Evolutionary conservation across 2,888 invertebrate species (phyloP), one percentile per base, ranked within the genome.

Genomic region (Anarsia innoxiella): DNA sequence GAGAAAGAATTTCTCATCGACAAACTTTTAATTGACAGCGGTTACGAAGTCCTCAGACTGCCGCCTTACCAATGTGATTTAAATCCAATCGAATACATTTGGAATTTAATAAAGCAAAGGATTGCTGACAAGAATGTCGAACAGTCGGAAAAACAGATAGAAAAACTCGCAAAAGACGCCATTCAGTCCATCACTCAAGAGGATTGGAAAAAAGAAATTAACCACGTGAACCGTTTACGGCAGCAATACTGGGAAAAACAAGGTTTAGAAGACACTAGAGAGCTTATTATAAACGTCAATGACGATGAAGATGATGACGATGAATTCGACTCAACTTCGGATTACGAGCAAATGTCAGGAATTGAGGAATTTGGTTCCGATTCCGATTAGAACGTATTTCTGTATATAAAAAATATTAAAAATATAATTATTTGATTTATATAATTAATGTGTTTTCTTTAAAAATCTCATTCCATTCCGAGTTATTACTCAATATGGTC

Each of bases 1-100:
- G 31, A 33, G 35, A 46, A 47, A 46, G 42, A 37, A 46, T 46
- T 47, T 31, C 11, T 45, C 2, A 28, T 48, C 5, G 43, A 47
- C 25, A 39, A 50, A 27, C 14, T 48, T 3, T 16, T 49, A 10
- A 34, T 12, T 27, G 37, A 40, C 12, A 35, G 50, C 31, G 46
- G 48, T n/a, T 47, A 50, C 0, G 47, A 48, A 45, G 15, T 47
- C 9, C 15, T 48, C 12, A 42, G 50, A 37, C 41, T 49, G 38
- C 39, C 35, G 23, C 39, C 35, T 8, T 39, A 35, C n/a, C 30
- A 35, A 9, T 39, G 35, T 8, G 23, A 16, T 2, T 12, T 35
- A 12, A 39, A 35, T 16, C 35, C 39, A 1, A 39, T 39, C 9
- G 39, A 39, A 27, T 11, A 13, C 2, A 31, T 39, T 3, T 39